Conservation (phyloP, 2,888 invertebrate genomes). For the Dolichomitus sp. region DNA sequence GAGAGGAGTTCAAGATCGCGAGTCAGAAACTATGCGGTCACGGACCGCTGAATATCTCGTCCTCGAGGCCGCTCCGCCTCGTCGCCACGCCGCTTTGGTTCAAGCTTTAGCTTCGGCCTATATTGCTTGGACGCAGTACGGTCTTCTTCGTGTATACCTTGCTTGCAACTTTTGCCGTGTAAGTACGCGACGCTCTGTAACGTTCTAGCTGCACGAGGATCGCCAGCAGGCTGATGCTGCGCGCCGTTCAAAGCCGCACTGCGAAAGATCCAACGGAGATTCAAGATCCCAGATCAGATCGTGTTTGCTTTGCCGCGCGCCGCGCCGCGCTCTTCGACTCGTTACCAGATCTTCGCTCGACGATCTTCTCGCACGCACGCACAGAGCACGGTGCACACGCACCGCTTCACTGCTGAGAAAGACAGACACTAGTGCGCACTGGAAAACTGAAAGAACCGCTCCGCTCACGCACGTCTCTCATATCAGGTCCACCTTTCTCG, state of each 20-base stretch:
- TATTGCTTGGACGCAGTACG: not conserved
- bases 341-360: slow-evolving; percentile 67
- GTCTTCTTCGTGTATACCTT: not conserved
- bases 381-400: slow-evolving; percentile 44
- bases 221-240: slow-evolving; percentile 42
- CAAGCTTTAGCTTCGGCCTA: slow-evolving; percentile 27
- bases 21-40: slow-evolving; percentile 65
- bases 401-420: slow-evolving; percentile 39
- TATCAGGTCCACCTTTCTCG: not conserved
- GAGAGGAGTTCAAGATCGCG: slow-evolving; percentile 60
- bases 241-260: slow-evolving; percentile 52
- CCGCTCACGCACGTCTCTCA: slow-evolving; percentile 19
- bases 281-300: slow-evolving; percentile 74
- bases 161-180: slow-evolving; percentile 9
- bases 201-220: slow-evolving; percentile 53
- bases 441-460: slow-evolving; percentile 32
- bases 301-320: slow-evolving; percentile 77
- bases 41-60: slow-evolving; percentile 66
- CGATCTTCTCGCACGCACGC: slow-evolving; percentile 65
- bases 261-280: slow-evolving; percentile 64
- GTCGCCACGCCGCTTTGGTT: slow-evolving; percentile 34
- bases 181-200: slow-evolving; percentile 26
- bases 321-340: slow-evolving; percentile 69
- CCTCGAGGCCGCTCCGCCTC: slow-evolving; percentile 45
- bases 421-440: not conserved